Conservation (phyloP, 2,888 invertebrate genomes). For the Papilio protenor region DNA sequence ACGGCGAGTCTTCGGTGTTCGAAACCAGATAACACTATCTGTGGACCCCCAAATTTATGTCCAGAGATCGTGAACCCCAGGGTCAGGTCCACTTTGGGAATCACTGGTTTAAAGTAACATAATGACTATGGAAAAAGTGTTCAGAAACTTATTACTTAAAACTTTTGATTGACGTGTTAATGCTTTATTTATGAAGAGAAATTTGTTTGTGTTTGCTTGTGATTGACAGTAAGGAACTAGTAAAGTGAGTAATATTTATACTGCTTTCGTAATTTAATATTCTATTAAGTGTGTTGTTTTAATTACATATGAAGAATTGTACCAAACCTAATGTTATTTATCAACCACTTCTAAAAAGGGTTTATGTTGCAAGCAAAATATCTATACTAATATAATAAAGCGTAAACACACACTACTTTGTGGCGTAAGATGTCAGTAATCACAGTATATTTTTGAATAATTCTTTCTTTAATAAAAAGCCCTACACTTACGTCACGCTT, state of each 20-base stretch:
- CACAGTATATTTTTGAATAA: too few relatives aligned
- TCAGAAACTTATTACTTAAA: constrained; percentile 11
- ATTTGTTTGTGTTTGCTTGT: neutral
- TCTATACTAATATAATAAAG: too few relatives aligned
- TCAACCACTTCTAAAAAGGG: neutral
- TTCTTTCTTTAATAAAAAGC: too few relatives aligned
- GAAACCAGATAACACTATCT: too few relatives aligned
- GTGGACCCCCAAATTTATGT: too few relatives aligned
- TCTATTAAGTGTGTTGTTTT: neutral
- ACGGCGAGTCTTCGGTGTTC: too few relatives aligned
- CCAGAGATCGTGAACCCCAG: too few relatives aligned
- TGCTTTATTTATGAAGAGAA: constrained; percentile 18
- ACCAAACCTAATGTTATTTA: neutral
- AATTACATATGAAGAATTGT: neutral
- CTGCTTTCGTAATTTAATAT: constrained; percentile 4
- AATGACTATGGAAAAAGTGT: constrained; percentile 7
- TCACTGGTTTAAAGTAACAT: constrained; percentile 7
- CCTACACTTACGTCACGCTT: too few relatives aligned
- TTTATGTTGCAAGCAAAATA: neutral
- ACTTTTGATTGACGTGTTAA: constrained; percentile 35
- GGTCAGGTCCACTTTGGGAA: too few relatives aligned
- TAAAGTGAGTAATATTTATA: constrained; percentile 7
- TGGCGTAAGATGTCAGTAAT: too few relatives aligned
- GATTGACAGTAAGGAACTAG: constrained; percentile 23
- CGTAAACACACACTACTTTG: too few relatives aligned